phyloP scores from a whole-genome alignment of 2,113 vertebrate species.

The Peucedramus taeniatus region DNA sequence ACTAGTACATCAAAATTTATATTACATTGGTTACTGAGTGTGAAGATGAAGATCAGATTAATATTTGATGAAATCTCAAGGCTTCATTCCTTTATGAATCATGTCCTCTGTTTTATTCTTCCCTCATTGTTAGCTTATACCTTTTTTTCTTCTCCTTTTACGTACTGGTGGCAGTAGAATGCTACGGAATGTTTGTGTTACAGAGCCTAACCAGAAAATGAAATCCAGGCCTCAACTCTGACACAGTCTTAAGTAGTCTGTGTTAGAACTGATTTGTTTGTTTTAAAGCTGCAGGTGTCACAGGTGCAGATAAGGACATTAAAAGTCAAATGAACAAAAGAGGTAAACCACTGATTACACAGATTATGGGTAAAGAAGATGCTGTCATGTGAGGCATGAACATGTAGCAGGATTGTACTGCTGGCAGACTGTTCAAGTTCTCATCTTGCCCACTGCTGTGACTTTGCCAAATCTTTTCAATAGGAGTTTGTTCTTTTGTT shows the following conservation, averaged over 20 bases:
- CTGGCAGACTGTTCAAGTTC: not conserved
- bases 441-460: not conserved
- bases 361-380: not conserved
- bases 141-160: not conserved
- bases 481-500: not conserved
- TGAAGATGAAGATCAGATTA: not conserved
- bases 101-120: not conserved
- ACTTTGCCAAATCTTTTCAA: not conserved
- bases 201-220: not conserved
- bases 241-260: not conserved
- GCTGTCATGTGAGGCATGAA: not conserved
- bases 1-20: not conserved
- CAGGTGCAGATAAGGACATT: not conserved
- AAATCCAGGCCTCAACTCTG: not conserved
- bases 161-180: constrained; percentile 8
- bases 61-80: not conserved
- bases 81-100: not conserved
- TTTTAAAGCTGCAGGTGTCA: not conserved
- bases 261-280: not conserved
- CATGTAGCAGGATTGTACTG: not conserved
- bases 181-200: not conserved
- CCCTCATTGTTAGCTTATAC: not conserved
- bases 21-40: not conserved
- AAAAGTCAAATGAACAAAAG: not conserved
- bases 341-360: not conserved